Evolutionary conservation across 2,797 vertebrate genomes (phyloP), one percentile per base, ranked within the genome.

Genomic region (Myripristis murdjan): DNA sequence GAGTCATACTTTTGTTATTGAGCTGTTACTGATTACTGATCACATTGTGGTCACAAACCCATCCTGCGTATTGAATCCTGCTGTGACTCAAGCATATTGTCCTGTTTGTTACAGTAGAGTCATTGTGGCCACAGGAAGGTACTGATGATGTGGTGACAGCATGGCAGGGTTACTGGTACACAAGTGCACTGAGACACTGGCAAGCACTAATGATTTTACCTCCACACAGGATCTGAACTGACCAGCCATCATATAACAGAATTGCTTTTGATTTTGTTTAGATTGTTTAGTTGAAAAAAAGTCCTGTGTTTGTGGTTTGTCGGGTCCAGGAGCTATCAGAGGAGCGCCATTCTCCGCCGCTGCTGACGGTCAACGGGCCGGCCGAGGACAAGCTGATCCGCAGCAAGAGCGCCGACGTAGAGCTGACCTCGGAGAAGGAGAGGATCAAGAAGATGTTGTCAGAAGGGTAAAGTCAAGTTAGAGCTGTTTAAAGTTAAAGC

Each of bases 381-480:
- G 96, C 94, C 0, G 97, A 98, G 48, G 97, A 98, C 0, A 99
- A 98, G 54, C 82, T 98, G 1, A 96, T 97, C 86, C 96, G 97
- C 26, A 98, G 97, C 82, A 96, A 97, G 83, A 99, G 97, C 0
- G 96, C 97, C 0, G 98, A 99, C 1, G 93, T 95, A 52, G 96
- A 98, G 69, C 93, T 95, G 23, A 92, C 92, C 0, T 89, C 88
- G 0, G 97, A 98, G 87, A 96, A 96, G 56, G 97, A 98, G 85
- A 86, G 94, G 59, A 95, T 99, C 59, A 98, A 97, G 91, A 98
- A 99, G 94, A 98, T 99, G 96, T 88, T 97, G 47, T 98, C 98
- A 0, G 97, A 99, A 92, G 97, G 97, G 98, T 99, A 94, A 92
- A 11, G n/a, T 67, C 9, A 3, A 24, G 7, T 51, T 28, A 47